A percentile compares a stretch with the other conserved stretches of the same genome.
Evolutionary conservation across 2,113 vertebrate genomes (phyloP).

Genomic region (Hippolais icterina): DNA sequence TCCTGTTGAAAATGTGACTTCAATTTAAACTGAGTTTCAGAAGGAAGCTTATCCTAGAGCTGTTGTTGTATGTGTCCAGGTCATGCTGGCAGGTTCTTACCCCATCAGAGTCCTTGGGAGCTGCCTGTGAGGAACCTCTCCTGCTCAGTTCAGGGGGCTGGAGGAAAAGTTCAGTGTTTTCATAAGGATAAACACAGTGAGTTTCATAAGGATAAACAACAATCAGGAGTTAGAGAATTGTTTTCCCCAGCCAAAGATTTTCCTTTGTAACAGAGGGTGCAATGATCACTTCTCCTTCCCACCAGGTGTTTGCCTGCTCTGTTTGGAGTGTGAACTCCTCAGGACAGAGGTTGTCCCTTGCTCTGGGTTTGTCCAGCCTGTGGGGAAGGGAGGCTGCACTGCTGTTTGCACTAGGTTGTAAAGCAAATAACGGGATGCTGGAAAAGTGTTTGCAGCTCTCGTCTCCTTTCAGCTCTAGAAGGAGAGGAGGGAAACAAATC

Average conservation of each 20-base stretch:
- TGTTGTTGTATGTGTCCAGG: neutral
- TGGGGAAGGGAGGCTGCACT: neutral
- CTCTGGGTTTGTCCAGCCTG: neutral
- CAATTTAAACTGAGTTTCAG: neutral
- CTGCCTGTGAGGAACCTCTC: neutral
- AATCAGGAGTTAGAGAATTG: neutral
- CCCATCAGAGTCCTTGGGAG: neutral
- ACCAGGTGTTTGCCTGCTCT: neutral
- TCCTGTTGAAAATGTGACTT: neutral
- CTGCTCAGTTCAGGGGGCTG: neutral
- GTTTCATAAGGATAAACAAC: neutral
- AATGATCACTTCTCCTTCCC: neutral
- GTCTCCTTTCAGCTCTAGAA: neutral
- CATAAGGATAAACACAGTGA: neutral
- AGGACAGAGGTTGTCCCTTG: neutral
- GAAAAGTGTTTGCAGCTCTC: neutral
- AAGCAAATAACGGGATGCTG: neutral
- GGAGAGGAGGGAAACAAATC: neutral
- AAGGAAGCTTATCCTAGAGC: neutral
- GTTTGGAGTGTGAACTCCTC: neutral
- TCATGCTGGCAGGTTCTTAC: neutral
- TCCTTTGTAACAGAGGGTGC: neutral
- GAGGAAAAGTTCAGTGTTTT: neutral
- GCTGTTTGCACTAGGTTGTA: neutral
- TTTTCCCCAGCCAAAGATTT: neutral